A percentile compares a stretch with the other conserved stretches of the same genome.
phyloP scores from a whole-genome alignment of 2,797 vertebrate genomes.

The Notamacropus eugenii region DNA sequence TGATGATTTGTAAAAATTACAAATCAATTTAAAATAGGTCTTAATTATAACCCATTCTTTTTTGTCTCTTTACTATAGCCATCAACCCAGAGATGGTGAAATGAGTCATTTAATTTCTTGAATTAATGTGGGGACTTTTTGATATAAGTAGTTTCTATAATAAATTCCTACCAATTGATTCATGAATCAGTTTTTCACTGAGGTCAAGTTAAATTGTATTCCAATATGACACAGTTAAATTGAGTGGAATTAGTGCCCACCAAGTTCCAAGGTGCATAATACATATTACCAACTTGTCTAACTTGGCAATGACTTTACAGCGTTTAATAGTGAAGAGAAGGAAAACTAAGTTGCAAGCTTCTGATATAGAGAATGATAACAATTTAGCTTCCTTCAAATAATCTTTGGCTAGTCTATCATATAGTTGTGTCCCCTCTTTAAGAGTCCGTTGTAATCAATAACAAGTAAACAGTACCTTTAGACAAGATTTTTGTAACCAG shows the following conservation, averaged over 20 bases:
- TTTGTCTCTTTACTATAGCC: neutral
- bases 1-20: neutral
- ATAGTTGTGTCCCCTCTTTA: neutral
- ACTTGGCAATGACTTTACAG: conserved; percentile 77
- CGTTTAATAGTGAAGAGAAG: conserved; percentile 71
- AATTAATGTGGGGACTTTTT: conserved; percentile 70
- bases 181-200: conserved; percentile 51
- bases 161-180: conserved; percentile 71
- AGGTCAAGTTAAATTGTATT: conserved; percentile 75
- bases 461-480: neutral
- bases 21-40: neutral
- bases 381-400: conserved; percentile 60
- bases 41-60: conserved; percentile 9
- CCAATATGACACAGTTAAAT: conserved; percentile 76
- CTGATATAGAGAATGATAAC: conserved; percentile 65
- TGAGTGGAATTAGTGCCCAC: conserved; percentile 77
- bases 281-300: conserved; percentile 79
- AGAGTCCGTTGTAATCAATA: neutral
- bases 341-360: conserved; percentile 78
- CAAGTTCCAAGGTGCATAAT: conserved; percentile 79
- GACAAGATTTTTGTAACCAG: neutral
- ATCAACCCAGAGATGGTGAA: neutral
- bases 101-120: conserved; percentile 24
- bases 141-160: conserved; percentile 38
- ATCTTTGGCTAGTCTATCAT: neutral